phyloP scores from a whole-genome alignment of 2,113 vertebrate genomes.

The Apteryx mantelli region DNA sequence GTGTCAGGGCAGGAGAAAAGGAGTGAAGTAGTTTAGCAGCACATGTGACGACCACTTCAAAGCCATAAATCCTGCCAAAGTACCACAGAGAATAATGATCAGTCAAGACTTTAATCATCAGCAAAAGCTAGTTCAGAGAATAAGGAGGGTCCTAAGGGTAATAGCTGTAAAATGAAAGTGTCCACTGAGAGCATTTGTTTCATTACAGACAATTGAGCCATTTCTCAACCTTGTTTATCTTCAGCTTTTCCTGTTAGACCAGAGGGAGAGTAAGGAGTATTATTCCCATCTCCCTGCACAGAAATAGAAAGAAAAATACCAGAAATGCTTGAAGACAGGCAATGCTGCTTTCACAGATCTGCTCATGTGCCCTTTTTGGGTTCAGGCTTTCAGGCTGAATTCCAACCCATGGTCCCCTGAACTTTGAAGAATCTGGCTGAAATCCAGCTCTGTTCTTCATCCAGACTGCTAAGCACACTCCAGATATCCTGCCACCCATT shows the following conservation, averaged over 20 bases:
- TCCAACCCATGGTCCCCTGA: neutral
- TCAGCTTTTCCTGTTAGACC: slow-evolving; percentile 43
- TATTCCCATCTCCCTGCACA: neutral
- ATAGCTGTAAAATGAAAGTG: slow-evolving; percentile 62
- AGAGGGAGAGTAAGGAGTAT: slow-evolving; percentile 33
- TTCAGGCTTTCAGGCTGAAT: neutral
- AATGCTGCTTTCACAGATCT: neutral
- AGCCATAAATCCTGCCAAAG: slow-evolving; percentile 62
- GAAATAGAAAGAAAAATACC: neutral
- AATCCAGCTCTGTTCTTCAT: neutral
- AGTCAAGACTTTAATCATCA: slow-evolving; percentile 76
- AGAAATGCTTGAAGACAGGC: neutral
- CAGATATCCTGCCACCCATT: neutral
- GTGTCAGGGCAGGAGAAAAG: neutral
- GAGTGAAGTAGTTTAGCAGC: slow-evolving; percentile 22
- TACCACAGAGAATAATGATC: slow-evolving; percentile 61
- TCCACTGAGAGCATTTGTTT: slow-evolving; percentile 61
- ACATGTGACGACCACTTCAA: slow-evolving; percentile 55
- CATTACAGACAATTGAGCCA: slow-evolving; percentile 54
- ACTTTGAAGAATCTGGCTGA: neutral
- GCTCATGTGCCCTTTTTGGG: neutral
- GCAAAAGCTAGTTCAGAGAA: slow-evolving; percentile 55
- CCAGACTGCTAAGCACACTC: neutral
- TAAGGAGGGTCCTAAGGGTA: slow-evolving; percentile 53
- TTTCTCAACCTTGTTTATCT: slow-evolving; percentile 65